Percentiles rank a stretch among this genome's conserved stretches.
Conservation (phyloP, 2,888 invertebrate genomes). For the Saturnia japonica region DNA sequence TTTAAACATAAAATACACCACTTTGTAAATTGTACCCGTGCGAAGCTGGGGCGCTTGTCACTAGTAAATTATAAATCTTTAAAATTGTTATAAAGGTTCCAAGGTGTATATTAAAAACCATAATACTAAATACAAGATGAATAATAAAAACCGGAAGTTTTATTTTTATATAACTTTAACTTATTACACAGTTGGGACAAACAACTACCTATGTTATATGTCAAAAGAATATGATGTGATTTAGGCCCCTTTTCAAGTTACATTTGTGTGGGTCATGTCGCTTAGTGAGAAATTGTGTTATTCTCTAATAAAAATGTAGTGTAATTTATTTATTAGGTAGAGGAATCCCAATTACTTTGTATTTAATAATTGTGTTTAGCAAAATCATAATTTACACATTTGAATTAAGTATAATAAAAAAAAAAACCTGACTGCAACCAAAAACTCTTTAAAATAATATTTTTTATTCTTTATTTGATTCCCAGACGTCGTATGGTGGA, state of each 20-base stretch:
- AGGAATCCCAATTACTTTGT: background rate
- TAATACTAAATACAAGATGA: too few species aligned
- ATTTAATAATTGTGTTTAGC: background rate
- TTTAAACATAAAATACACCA: too few species aligned
- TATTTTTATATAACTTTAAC: background rate
- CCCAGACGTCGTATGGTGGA: too few species aligned
- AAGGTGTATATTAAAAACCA: background rate
- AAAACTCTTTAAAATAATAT: too few species aligned
- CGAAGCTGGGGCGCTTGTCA: too few species aligned
- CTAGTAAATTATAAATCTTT: background rate
- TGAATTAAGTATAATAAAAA: too few species aligned
- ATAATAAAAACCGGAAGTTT: too few species aligned
- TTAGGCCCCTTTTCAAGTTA: constrained; percentile 37
- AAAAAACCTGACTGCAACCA: too few species aligned
- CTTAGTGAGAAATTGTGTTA: constrained; percentile 39
- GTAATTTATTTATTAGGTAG: background rate
- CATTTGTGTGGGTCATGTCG: constrained; percentile 38
- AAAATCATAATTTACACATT: background rate
- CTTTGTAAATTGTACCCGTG: too few species aligned
- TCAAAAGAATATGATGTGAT: constrained; percentile 10
- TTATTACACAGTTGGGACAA: background rate
- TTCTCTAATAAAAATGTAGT: background rate
- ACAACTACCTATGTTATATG: background rate
- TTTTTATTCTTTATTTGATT: too few species aligned
- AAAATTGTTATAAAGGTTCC: background rate